Conservation (phyloP, 2,113 vertebrate species). For the Campylorhamphus procurvoides region DNA sequence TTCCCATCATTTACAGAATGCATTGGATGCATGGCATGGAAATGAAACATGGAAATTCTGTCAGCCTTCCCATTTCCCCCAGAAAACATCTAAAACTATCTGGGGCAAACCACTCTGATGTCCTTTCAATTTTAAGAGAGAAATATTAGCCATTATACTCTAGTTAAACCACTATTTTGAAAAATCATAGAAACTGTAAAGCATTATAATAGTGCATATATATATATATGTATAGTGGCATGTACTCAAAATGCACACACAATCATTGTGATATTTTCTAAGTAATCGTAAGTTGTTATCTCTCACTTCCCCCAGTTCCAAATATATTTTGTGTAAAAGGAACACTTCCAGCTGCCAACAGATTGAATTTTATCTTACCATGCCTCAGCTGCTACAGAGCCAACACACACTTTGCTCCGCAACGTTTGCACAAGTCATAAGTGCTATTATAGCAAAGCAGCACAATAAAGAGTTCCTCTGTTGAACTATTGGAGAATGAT, state of each 20-base stretch:
- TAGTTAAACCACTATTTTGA: not conserved
- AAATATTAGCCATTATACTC: not conserved
- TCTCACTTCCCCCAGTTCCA: not conserved
- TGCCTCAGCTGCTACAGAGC: not conserved
- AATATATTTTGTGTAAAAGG: not conserved
- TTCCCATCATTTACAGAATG: not conserved
- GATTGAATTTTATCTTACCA: not conserved
- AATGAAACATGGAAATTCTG: not conserved
- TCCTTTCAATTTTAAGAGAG: not conserved
- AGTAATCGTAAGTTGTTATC: not conserved
- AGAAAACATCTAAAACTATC: not conserved
- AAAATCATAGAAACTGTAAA: not conserved
- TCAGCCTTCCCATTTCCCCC: not conserved
- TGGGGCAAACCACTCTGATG: not conserved
- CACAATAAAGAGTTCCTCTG: not conserved
- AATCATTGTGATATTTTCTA: not conserved
- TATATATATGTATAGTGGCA: too few relatives aligned
- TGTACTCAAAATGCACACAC: not conserved
- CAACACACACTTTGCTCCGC: not conserved
- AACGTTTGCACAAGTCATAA: not conserved
- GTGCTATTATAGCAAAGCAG: not conserved
- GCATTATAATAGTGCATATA: not conserved
- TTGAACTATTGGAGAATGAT: not conserved
- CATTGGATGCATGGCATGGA: accelerated
- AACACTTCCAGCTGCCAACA: not conserved